Evolutionary conservation across 2,888 invertebrate species (phyloP).

Genomic region (Meloe dianella): DNA sequence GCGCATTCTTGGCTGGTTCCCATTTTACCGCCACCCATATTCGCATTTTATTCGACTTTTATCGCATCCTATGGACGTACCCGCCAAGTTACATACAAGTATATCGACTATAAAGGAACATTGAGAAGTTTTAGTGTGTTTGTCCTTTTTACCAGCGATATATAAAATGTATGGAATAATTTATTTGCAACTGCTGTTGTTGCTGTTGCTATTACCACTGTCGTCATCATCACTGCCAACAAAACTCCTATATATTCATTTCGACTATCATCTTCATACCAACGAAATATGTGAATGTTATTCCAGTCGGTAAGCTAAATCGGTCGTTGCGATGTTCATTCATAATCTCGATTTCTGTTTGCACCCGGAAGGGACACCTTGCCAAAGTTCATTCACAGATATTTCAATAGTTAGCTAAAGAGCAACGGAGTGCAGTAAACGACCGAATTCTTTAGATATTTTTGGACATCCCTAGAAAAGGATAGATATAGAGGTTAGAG

Average conservation of each 20-base stretch:
- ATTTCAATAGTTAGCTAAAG: slow-evolving; percentile 18
- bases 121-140: slow-evolving; percentile 54
- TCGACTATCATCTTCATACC: neutral
- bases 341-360: slow-evolving; percentile 44
- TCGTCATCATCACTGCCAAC: neutral
- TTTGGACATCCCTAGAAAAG: slow-evolving; percentile 30
- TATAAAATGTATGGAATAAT: slow-evolving; percentile 61
- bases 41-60: slow-evolving; percentile 53
- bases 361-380: slow-evolving; percentile 53
- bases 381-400: slow-evolving; percentile 55
- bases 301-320: slow-evolving; percentile 45
- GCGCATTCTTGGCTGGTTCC: slow-evolving; percentile 1
- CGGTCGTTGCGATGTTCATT: slow-evolving; percentile 48
- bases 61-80: slow-evolving; percentile 44
- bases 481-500: neutral
- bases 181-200: slow-evolving; percentile 46
- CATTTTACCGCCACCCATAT: slow-evolving; percentile 43
- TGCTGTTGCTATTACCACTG: slow-evolving; percentile 10
- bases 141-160: slow-evolving; percentile 50
- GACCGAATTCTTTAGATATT: slow-evolving; percentile 47
- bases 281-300: slow-evolving; percentile 42
- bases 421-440: slow-evolving; percentile 4
- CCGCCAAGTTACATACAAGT: slow-evolving; percentile 38
- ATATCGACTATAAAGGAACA: slow-evolving; percentile 52
- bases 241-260: neutral